Evolutionary conservation across 1,140 invertebrate species (phyloP).

Genomic region (Linepithema humile): DNA sequence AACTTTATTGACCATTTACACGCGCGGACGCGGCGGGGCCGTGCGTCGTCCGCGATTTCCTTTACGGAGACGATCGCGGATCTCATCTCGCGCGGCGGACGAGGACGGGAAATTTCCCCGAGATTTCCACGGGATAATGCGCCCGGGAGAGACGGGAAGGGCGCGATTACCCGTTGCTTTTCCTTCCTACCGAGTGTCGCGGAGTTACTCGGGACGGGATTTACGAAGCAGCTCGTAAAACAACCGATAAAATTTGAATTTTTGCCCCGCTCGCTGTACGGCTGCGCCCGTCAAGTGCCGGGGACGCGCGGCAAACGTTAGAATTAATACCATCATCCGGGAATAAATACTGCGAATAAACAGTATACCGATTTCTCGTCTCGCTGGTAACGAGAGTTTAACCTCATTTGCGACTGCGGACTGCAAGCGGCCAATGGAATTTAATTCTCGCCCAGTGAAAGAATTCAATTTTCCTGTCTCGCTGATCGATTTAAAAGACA

Average conservation of each 20-base stretch:
- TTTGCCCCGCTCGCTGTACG: constrained; percentile 32
- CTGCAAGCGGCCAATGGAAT: background rate
- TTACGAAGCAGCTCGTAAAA: constrained; percentile 51
- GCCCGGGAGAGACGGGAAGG: constrained; percentile 31
- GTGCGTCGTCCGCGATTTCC: constrained; percentile 34
- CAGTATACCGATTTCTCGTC: background rate
- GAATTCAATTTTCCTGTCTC: background rate
- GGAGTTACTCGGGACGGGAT: constrained; percentile 43
- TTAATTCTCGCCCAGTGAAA: background rate
- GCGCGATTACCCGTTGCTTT: constrained; percentile 51
- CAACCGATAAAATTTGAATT: constrained; percentile 51
- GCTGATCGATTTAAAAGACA: background rate
- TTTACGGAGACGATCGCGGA: constrained; percentile 49
- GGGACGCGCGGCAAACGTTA: background rate
- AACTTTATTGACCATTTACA: constrained; percentile 29
- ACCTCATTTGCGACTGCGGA: background rate
- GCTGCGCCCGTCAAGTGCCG: background rate
- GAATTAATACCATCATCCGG: constrained; percentile 30
- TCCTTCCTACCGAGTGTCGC: constrained; percentile 47
- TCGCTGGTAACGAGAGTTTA: too few relatives aligned
- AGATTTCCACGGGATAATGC: constrained; percentile 53
- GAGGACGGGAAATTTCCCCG: constrained; percentile 35
- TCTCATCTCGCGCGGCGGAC: constrained; percentile 45
- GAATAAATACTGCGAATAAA: constrained; percentile 12
- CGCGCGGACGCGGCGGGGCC: background rate